These are phyloP conservation scores for Aromia moschata DNA, from an alignment of 2,888 invertebrate species.

Conservation along the genomic window DNA sequence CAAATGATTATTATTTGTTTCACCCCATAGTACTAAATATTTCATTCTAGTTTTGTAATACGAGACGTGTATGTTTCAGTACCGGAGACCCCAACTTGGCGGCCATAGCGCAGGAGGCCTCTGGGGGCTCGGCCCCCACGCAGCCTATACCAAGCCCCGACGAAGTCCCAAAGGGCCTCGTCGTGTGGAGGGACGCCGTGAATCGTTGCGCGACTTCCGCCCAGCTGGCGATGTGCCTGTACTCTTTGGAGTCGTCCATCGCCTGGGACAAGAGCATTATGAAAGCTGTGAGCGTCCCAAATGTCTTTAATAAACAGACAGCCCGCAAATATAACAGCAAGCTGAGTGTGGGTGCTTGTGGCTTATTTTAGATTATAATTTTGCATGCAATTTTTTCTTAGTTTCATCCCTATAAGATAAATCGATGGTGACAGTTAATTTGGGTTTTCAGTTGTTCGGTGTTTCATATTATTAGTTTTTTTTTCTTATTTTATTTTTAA, in stretches of 20 bases:
- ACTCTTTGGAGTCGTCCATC: constrained; percentile 89
- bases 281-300: constrained; percentile 89
- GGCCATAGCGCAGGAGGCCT: constrained; percentile 64
- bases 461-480: constrained; percentile 2
- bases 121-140: constrained; percentile 44
- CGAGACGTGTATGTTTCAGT: no score
- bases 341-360: constrained; percentile 64
- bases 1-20: no score
- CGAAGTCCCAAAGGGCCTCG: constrained; percentile 79
- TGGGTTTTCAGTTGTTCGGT: constrained; percentile 16
- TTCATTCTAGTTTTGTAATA: no score
- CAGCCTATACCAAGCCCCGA: constrained; percentile 51
- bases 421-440: constrained; percentile 24
- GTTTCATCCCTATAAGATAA: constrained; percentile 20
- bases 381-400: constrained; percentile 27
- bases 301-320: constrained; percentile 62
- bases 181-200: constrained; percentile 91
- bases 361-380: constrained; percentile 55
- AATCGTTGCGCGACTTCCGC: constrained; percentile 85
- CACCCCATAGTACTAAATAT: no score
- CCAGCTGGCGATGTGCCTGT: constrained; percentile 89
- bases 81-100: constrained; percentile 73
- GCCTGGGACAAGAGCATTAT: constrained; percentile 99
- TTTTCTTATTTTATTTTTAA: neutral
- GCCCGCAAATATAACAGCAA: constrained; percentile 65